phyloP scores from a whole-genome alignment of 2,888 invertebrate genomes.

The Serripes groenlandicus region DNA sequence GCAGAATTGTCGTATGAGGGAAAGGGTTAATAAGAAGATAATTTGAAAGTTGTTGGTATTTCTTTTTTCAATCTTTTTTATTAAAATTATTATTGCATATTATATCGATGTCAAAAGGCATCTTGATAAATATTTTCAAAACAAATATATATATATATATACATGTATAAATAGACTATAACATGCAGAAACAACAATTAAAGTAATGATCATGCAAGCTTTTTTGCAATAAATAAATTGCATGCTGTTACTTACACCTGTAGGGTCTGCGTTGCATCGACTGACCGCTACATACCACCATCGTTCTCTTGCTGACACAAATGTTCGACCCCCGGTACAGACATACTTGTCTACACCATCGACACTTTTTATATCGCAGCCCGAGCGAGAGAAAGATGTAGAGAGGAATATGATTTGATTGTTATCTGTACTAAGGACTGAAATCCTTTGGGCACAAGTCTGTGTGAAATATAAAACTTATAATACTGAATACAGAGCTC shows the following conservation, averaged over 20 bases:
- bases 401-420: conserved; percentile 94
- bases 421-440: conserved; percentile 90
- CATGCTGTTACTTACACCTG: conserved; percentile 5
- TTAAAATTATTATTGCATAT: no score
- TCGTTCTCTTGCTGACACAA: conserved; percentile 93
- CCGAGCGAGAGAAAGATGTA: conserved; percentile 73
- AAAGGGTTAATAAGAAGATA: no score
- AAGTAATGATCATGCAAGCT: neutral
- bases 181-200: neutral
- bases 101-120: no score
- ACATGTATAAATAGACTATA: neutral
- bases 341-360: conserved; percentile 71
- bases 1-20: no score
- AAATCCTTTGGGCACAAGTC: conserved; percentile 92
- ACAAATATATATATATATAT: no score
- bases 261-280: conserved; percentile 89
- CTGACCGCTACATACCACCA: conserved; percentile 98
- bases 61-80: no score
- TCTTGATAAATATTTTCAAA: no score
- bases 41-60: no score
- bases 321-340: conserved; percentile 88
- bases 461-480: no score
- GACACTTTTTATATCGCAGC: conserved; percentile 70
- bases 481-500: no score
- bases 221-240: neutral